phyloP scores from a whole-genome alignment of 2,113 vertebrate species.

The Lates calcarifer region DNA sequence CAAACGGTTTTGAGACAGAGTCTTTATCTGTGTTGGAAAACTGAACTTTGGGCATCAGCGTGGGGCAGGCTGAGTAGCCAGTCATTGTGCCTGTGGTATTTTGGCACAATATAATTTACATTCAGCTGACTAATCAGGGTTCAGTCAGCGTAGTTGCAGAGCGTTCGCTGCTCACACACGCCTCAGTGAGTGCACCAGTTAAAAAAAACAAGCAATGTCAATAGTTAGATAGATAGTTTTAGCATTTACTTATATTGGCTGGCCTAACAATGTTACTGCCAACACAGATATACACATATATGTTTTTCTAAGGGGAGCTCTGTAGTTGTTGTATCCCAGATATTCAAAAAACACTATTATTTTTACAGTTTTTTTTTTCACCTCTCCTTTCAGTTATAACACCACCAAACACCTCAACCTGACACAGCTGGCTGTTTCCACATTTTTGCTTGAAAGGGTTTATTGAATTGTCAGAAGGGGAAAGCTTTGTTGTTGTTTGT shows the following conservation, averaged over 20 bases:
- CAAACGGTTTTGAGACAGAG: not conserved
- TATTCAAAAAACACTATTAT: not conserved
- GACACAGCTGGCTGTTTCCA: not conserved
- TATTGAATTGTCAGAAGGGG: not conserved
- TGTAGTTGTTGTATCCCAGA: not conserved
- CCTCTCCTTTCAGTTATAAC: not conserved
- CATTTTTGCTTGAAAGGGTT: not conserved
- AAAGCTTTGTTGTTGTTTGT: not conserved
- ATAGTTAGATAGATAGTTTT: slow-evolving; percentile 11
- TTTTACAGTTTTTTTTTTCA: not conserved
- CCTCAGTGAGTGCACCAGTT: not conserved
- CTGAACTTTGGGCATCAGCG: not conserved
- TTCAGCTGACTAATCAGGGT: slow-evolving; percentile 17
- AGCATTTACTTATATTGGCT: slow-evolving; percentile 7
- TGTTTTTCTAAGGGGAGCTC: not conserved
- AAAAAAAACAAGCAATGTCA: not conserved
- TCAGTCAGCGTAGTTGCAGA: slow-evolving; percentile 14
- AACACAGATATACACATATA: not conserved
- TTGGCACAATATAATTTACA: slow-evolving; percentile 24
- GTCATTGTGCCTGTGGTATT: slow-evolving; percentile 15
- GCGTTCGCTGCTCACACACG: not conserved
- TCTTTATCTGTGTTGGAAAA: not conserved
- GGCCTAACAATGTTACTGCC: not conserved
- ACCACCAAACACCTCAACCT: not conserved
- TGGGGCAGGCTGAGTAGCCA: not conserved